phyloP scores from a whole-genome alignment of 1,140 invertebrate genomes.

The Sycobia sp. region DNA sequence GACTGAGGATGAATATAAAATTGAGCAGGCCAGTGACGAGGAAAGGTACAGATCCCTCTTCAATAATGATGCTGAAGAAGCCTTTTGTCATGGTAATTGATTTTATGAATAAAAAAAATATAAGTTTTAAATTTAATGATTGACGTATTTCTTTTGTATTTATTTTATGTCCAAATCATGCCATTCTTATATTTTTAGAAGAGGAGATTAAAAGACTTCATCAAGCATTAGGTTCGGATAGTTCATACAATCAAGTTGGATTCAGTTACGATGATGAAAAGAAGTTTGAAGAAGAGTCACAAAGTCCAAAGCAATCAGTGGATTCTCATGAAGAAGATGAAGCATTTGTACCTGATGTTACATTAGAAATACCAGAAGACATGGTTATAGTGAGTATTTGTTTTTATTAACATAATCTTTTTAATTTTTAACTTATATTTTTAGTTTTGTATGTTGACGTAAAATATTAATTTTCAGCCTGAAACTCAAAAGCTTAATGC shows the following conservation, averaged over 20 bases:
- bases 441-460: conserved; percentile 1
- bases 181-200: conserved; percentile 65
- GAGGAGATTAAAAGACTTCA: conserved; percentile 89
- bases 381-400: conserved; percentile 72
- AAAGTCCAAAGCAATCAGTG: conserved; percentile 52
- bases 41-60: conserved; percentile 87
- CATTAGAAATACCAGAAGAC: conserved; percentile 74
- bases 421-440: no score
- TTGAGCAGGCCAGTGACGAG: conserved; percentile 87
- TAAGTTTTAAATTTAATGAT: neutral
- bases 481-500: conserved; percentile 88
- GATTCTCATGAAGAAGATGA: conserved; percentile 69
- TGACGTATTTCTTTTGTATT: neutral
- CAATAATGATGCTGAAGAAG: conserved; percentile 84
- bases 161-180: neutral
- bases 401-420: conserved; percentile 7
- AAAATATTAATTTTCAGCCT: conserved; percentile 77
- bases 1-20: conserved; percentile 77
- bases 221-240: conserved; percentile 70
- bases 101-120: neutral
- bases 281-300: conserved; percentile 48
- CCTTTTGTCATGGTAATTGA: conserved; percentile 78
- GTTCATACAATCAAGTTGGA: conserved; percentile 78
- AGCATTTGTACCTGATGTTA: conserved; percentile 71
- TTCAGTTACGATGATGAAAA: conserved; percentile 77